Conservation (phyloP, 2,888 invertebrate genomes). For the Standfussiana lucernea region DNA sequence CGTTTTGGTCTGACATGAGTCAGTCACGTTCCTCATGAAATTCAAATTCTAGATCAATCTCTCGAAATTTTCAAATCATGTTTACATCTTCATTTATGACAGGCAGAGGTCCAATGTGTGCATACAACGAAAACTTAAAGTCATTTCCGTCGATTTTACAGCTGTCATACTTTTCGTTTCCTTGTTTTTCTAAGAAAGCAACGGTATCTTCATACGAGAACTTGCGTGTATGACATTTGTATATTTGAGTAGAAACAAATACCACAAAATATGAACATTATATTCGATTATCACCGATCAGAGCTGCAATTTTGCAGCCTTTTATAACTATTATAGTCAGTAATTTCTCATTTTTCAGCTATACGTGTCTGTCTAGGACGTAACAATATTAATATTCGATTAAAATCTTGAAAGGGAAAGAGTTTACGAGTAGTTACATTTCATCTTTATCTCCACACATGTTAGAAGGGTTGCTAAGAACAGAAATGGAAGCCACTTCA, state of each 20-base stretch:
- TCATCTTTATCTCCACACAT: conserved; percentile 81
- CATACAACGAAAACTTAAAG: conserved; percentile 12
- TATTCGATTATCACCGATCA: neutral
- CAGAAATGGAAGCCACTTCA: conserved; percentile 88
- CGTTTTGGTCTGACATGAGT: neutral
- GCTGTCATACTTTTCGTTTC: conserved; percentile 5
- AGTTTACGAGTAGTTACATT: conserved; percentile 68
- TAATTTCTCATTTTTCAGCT: conserved; percentile 6
- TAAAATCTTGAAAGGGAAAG: conserved; percentile 70
- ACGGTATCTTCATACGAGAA: conserved; percentile 4
- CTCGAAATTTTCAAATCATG: neutral
- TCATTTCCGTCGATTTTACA: conserved; percentile 26
- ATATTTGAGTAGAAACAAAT: neutral
- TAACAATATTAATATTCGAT: conserved; percentile 60
- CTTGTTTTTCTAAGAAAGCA: conserved; percentile 4
- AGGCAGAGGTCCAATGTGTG: neutral
- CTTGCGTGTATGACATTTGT: neutral
- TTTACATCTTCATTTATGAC: neutral
- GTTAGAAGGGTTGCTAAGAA: conserved; percentile 85
- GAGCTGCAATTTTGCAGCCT: neutral
- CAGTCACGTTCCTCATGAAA: neutral
- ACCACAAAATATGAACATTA: neutral
- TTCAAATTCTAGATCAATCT: neutral
- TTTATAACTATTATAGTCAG: neutral
- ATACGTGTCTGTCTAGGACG: conserved; percentile 29